A percentile compares a stretch with the other conserved stretches of the same genome.
Evolutionary conservation across 2,888 invertebrate genomes (phyloP).

Genomic region (Lasioglossum calceatum): DNA sequence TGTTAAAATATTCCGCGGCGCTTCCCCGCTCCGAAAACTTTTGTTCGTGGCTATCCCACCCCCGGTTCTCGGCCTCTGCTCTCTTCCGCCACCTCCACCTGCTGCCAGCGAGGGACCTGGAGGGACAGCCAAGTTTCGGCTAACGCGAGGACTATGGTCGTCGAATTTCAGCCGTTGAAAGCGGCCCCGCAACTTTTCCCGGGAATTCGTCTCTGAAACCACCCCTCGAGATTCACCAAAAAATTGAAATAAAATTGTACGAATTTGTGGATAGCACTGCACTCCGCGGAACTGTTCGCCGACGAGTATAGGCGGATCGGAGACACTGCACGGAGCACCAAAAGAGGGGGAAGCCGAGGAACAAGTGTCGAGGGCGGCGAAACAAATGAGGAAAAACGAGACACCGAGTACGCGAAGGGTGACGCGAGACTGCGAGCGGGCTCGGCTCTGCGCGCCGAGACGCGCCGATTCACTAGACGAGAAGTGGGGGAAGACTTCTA

Average conservation of each 20-base stretch:
- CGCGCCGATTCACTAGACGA: conserved; percentile 42
- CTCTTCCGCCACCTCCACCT: conserved; percentile 33
- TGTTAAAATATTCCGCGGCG: conserved; percentile 79
- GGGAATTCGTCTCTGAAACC: background rate
- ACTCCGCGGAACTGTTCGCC: background rate
- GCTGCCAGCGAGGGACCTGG: conserved; percentile 30
- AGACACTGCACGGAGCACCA: background rate
- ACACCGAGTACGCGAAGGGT: conserved; percentile 54
- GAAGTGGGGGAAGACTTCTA: conserved; percentile 19
- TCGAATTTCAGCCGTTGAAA: conserved; percentile 69
- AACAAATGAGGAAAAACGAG: conserved; percentile 25
- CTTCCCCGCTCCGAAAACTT: conserved; percentile 55
- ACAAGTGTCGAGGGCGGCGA: background rate
- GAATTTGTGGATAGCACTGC: background rate
- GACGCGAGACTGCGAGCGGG: conserved; percentile 65
- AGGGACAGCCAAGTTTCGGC: conserved; percentile 57
- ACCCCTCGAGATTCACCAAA: conserved; percentile 4
- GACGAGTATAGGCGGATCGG: background rate
- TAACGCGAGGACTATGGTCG: conserved; percentile 78
- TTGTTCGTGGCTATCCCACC: conserved; percentile 45
- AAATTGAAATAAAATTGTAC: background rate
- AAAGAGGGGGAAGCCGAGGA: background rate
- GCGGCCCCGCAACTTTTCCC: conserved; percentile 72
- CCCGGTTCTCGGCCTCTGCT: background rate
- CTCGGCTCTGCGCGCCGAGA: conserved; percentile 36